Evolutionary conservation across 2,888 invertebrate genomes (phyloP).

Genomic region (Pediacus dermestoides): DNA sequence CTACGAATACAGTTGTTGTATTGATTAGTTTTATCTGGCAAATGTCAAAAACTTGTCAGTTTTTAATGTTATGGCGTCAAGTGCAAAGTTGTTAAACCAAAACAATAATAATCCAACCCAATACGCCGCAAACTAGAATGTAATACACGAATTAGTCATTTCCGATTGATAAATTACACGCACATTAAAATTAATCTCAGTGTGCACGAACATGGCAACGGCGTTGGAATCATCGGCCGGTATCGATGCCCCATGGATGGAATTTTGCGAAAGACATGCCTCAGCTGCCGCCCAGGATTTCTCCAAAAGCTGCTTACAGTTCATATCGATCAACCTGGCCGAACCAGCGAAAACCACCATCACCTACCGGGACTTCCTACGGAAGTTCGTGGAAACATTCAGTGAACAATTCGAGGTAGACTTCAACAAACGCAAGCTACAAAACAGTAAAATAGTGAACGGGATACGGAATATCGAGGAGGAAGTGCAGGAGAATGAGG

Average conservation of each 20-base stretch:
- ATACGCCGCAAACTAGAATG: no score
- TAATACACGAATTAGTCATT: no score
- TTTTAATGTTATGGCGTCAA: no score
- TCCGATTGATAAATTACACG: no score
- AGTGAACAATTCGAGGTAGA: slow-evolving; percentile 81
- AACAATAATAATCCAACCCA: no score
- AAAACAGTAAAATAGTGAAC: slow-evolving; percentile 50
- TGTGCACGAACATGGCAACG: no score
- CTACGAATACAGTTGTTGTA: no score
- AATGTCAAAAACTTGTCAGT: no score
- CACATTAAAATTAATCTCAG: no score
- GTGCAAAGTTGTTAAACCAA: no score
- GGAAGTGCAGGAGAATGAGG: slow-evolving; percentile 69
- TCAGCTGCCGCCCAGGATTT: slow-evolving; percentile 82
- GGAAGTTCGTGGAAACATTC: slow-evolving; percentile 81
- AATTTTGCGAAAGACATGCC: slow-evolving; percentile 85
- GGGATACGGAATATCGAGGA: slow-evolving; percentile 46
- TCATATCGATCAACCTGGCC: slow-evolving; percentile 66
- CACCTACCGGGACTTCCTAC: slow-evolving; percentile 74
- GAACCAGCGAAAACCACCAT: slow-evolving; percentile 64
- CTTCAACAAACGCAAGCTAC: slow-evolving; percentile 57
- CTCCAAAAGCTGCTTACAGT: slow-evolving; percentile 79
- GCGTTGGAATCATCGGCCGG: slow-evolving; percentile 34
- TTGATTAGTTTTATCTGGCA: no score
- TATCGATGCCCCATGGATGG: slow-evolving; percentile 58